A percentile compares a stretch with the other conserved stretches of the same genome.
phyloP scores from a whole-genome alignment of 2,888 invertebrate genomes.

The Dusona sp. region DNA sequence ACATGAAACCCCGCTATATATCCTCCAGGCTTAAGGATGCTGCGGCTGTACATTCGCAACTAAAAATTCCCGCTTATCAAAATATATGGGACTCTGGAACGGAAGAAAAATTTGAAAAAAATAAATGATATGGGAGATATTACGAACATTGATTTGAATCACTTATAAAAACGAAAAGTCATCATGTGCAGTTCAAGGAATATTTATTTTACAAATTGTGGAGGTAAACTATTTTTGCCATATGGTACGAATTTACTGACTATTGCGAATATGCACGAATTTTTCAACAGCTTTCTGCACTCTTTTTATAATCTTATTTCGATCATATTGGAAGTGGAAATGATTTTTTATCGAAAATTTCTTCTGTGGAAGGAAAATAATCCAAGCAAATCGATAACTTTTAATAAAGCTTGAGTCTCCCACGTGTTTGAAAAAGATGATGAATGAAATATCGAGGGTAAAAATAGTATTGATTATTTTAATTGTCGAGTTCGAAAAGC shows the following conservation, averaged over 20 bases:
- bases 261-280: not conserved
- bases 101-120: not conserved
- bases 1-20: constrained; percentile 9
- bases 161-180: not conserved
- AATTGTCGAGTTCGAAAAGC: not conserved
- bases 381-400: not conserved
- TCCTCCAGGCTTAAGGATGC: constrained; percentile 1
- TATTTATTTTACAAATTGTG: not conserved
- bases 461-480: not conserved
- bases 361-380: no score
- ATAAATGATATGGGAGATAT: not conserved
- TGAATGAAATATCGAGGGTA: no score
- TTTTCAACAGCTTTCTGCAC: not conserved
- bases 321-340: no score
- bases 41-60: not conserved
- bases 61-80: not conserved
- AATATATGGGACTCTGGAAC: not conserved
- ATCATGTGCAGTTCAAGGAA: not conserved
- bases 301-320: not conserved
- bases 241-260: no score
- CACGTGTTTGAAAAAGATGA: not conserved
- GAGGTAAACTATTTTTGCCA: not conserved
- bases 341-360: not conserved
- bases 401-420: not conserved
- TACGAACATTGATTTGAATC: not conserved